phyloP scores from a whole-genome alignment of 2,797 vertebrate genomes.

The Phrynocephalus guinanensis region DNA sequence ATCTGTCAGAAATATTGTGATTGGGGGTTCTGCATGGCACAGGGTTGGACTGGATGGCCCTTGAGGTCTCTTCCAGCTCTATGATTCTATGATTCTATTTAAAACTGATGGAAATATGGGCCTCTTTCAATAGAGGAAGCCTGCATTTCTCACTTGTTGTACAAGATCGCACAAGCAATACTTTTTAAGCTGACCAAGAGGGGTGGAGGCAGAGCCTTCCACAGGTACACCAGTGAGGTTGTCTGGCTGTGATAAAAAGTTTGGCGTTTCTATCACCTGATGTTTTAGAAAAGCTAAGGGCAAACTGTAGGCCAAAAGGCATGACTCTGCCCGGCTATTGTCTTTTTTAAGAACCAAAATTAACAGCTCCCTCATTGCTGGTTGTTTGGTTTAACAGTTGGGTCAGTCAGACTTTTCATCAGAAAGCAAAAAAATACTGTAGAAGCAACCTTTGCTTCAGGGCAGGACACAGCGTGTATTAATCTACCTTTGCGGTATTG shows the following conservation, averaged over 20 bases:
- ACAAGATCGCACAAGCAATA: conserved; percentile 23
- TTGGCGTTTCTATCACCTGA: background rate
- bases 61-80: too few species aligned
- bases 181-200: background rate
- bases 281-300: conserved; percentile 15
- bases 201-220: background rate
- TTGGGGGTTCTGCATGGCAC: too few species aligned
- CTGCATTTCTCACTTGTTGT: conserved; percentile 42
- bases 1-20: too few species aligned
- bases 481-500: background rate
- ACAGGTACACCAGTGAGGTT: conserved; percentile 12
- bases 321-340: background rate
- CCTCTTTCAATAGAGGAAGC: background rate
- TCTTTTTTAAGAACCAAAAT: conserved; percentile 30
- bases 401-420: conserved; percentile 32
- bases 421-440: background rate
- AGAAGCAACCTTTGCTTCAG: conserved; percentile 18
- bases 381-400: conserved; percentile 29
- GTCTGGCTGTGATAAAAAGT: background rate
- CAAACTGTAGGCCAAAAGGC: conserved; percentile 3
- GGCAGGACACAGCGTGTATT: background rate
- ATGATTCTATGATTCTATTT: background rate
- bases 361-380: conserved; percentile 35
- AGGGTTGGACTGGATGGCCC: too few species aligned
- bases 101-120: background rate